Evolutionary conservation across 2,113 vertebrate genomes (phyloP).

Genomic region (Procavia capensis): DNA sequence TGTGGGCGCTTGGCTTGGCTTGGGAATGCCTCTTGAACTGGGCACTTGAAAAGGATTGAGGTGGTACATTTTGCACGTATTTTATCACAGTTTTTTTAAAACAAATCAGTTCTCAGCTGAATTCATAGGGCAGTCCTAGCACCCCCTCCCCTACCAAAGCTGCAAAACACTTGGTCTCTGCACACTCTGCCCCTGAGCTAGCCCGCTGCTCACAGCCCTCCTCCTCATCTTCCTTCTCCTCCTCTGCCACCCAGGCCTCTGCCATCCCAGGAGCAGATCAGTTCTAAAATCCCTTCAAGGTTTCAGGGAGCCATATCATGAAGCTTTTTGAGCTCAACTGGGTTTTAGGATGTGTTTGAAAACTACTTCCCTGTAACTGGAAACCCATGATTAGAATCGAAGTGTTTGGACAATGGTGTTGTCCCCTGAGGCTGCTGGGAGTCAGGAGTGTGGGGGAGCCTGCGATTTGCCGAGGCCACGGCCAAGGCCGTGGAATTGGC

Average conservation of each 20-base stretch:
- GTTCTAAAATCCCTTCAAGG: neutral
- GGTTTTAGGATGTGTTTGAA: neutral
- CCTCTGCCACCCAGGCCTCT: neutral
- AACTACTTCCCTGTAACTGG: neutral
- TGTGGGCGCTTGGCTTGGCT: too few species aligned
- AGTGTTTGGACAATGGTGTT: neutral
- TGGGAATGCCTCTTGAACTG: neutral
- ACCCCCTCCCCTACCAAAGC: neutral
- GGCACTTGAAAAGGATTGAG: neutral
- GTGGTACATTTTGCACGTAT: neutral
- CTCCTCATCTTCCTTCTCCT: neutral
- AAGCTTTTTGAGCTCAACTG: neutral
- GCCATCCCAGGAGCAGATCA: neutral
- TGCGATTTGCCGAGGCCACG: too few species aligned
- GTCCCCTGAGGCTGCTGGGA: neutral
- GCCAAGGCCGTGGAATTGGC: neutral
- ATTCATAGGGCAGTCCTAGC: neutral
- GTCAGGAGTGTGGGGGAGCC: rapidly evolving
- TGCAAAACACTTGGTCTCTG: neutral
- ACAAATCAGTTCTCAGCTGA: neutral
- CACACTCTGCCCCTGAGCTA: neutral
- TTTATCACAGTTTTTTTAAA: neutral
- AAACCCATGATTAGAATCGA: neutral
- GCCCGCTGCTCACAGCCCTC: neutral
- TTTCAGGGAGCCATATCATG: neutral